These are phyloP conservation scores for Enteromius treurensis DNA, from an alignment of 2,797 vertebrate species.

Conservation along the genomic window DNA sequence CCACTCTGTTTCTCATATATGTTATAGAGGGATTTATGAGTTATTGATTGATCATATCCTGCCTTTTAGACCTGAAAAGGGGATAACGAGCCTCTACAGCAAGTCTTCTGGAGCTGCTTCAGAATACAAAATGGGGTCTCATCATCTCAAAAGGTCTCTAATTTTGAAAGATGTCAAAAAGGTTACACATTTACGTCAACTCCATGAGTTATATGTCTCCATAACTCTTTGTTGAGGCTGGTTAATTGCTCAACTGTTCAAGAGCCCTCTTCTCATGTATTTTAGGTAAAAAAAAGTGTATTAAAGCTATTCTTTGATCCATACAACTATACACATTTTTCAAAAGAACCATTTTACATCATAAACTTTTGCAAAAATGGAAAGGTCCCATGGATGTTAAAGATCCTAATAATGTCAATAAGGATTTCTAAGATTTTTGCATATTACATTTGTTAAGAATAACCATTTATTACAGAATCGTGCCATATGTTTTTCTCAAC, in stretches of 20 bases:
- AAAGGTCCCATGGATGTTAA: background rate
- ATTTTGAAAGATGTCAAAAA: constrained; percentile 49
- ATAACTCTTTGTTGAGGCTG: constrained; percentile 49
- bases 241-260: constrained; percentile 51
- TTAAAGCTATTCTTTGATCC: background rate
- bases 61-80: constrained; percentile 55
- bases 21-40: constrained; percentile 54
- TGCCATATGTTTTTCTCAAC: background rate
- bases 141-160: constrained; percentile 51
- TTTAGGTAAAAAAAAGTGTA: background rate
- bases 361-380: background rate
- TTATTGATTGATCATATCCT: constrained; percentile 53
- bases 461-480: background rate
- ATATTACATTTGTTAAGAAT: background rate
- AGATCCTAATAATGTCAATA: background rate
- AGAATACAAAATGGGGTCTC: constrained; percentile 42
- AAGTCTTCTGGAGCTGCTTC: constrained; percentile 51
- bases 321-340: background rate
- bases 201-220: constrained; percentile 52
- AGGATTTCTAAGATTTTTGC: background rate
- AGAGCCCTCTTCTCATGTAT: background rate
- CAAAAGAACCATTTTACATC: background rate
- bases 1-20: constrained; percentile 39
- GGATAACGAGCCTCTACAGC: constrained; percentile 45
- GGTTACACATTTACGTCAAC: constrained; percentile 48